Evolutionary conservation across 2,888 invertebrate genomes (phyloP).

Genomic region (Lepidonotus clava): DNA sequence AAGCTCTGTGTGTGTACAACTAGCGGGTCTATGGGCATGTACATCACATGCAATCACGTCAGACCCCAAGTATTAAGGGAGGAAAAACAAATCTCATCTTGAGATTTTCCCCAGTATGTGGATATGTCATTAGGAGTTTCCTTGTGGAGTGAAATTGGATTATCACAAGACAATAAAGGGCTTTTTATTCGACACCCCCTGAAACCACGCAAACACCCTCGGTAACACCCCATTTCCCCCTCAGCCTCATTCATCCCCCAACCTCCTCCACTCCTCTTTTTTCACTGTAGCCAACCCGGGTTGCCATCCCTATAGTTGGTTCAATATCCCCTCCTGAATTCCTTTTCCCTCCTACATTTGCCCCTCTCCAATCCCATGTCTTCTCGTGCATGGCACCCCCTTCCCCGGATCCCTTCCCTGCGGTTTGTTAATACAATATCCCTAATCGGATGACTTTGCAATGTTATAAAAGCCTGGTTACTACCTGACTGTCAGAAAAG

Average conservation of each 20-base stretch:
- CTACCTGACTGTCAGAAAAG: neutral
- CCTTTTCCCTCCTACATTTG: neutral
- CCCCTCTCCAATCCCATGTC: neutral
- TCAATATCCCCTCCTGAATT: neutral
- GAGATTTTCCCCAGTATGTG: neutral
- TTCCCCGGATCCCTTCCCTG: no score
- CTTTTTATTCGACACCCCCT: neutral
- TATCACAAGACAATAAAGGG: neutral
- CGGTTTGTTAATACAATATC: neutral
- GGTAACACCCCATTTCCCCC: no score
- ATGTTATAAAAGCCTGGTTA: neutral
- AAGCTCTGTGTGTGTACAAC: neutral
- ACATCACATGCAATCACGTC: neutral
- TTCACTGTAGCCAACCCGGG: no score
- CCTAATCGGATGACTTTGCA: constrained; percentile 2
- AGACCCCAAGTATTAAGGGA: neutral
- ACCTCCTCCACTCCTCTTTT: no score
- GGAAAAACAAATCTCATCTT: neutral
- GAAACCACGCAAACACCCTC: neutral
- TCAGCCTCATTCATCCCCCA: no score
- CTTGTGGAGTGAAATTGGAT: constrained; percentile 5
- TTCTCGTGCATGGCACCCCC: no score
- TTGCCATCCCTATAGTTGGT: no score
- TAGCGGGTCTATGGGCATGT: neutral
- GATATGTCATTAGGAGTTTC: constrained; percentile 17